These are phyloP conservation scores for Trypoxylon attenuatum DNA, from an alignment of 2,888 invertebrate genomes.

Conservation along the genomic window DNA sequence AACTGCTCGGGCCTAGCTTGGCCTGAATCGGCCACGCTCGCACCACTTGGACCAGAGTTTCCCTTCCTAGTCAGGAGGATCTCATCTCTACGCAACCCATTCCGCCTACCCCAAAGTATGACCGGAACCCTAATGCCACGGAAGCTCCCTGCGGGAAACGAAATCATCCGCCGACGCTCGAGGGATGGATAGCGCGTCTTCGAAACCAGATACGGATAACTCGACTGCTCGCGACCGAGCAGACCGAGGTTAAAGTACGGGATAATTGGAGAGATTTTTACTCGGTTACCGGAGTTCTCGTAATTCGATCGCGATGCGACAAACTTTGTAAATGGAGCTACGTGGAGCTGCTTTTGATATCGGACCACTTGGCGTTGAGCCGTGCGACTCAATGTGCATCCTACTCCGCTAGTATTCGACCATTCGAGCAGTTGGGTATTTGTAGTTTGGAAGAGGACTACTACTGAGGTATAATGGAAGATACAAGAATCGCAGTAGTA, in stretches of 20 bases:
- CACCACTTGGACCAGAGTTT: slow-evolving; percentile 3
- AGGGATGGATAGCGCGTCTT: slow-evolving; percentile 22
- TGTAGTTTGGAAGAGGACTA: too few species aligned
- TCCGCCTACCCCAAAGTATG: slow-evolving; percentile 46
- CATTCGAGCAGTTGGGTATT: too few species aligned
- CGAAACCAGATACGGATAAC: slow-evolving; percentile 11
- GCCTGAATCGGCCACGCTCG: not conserved
- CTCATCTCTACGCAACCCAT: slow-evolving; percentile 55
- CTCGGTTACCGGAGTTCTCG: not conserved
- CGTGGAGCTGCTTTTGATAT: too few species aligned
- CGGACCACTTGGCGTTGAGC: too few species aligned
- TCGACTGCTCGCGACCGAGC: not conserved
- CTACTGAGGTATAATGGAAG: too few species aligned
- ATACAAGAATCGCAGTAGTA: not conserved
- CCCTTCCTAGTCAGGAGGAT: slow-evolving; percentile 15
- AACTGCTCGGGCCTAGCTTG: not conserved
- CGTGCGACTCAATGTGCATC: too few species aligned
- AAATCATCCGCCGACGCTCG: slow-evolving; percentile 25
- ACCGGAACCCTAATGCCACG: slow-evolving; percentile 46
- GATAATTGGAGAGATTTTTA: not conserved
- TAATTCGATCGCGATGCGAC: slow-evolving; percentile 1
- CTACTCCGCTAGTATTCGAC: too few species aligned
- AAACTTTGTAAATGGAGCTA: not conserved
- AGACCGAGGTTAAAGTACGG: not conserved
- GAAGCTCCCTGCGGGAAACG: slow-evolving; percentile 27